A percentile compares a stretch with the other conserved stretches of the same genome.
These are phyloP conservation scores for Ips nitidus DNA, from an alignment of 1,140 invertebrate genomes.

Conservation along the genomic window DNA sequence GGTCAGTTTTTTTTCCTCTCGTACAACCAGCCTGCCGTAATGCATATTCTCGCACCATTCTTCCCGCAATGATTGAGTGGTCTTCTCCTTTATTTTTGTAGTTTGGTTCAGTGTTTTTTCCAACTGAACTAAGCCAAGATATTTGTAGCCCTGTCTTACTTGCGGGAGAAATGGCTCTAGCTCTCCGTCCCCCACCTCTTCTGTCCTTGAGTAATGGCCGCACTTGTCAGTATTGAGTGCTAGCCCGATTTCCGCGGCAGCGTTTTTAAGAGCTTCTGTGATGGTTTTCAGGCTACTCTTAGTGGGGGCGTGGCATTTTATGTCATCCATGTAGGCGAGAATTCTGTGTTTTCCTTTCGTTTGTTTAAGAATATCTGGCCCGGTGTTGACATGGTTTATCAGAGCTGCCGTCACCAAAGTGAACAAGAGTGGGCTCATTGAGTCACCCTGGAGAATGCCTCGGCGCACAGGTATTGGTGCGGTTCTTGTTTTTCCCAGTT, in stretches of 20 bases:
- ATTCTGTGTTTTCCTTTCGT: slow-evolving; percentile 24
- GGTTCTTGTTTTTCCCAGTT: slow-evolving; percentile 22
- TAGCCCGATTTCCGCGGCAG: slow-evolving; percentile 32
- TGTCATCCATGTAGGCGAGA: slow-evolving; percentile 39
- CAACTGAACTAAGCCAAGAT: too few species aligned
- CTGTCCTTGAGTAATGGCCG: slow-evolving; percentile 21
- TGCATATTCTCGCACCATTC: too few species aligned
- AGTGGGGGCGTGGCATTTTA: slow-evolving; percentile 39
- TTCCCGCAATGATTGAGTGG: too few species aligned
- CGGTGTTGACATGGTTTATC: slow-evolving; percentile 29
- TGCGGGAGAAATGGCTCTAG: too few species aligned
- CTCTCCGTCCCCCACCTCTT: neutral
- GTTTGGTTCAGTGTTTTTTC: too few species aligned
- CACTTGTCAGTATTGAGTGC: slow-evolving; percentile 38
- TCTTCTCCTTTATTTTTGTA: too few species aligned
- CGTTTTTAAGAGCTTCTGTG: slow-evolving; percentile 17
- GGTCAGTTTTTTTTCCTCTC: too few species aligned
- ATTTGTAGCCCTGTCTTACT: too few species aligned
- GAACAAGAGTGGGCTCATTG: slow-evolving; percentile 32
- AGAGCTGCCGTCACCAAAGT: slow-evolving; percentile 39
- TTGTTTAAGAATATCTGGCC: slow-evolving; percentile 20
- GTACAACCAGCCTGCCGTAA: too few species aligned
- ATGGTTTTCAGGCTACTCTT: slow-evolving; percentile 19
- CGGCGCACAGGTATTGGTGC: slow-evolving; percentile 38
- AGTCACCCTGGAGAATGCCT: neutral